A percentile compares a stretch with the other conserved stretches of the same genome.
phyloP scores from a whole-genome alignment of 1,140 invertebrate species.

The Ericerus pela region DNA sequence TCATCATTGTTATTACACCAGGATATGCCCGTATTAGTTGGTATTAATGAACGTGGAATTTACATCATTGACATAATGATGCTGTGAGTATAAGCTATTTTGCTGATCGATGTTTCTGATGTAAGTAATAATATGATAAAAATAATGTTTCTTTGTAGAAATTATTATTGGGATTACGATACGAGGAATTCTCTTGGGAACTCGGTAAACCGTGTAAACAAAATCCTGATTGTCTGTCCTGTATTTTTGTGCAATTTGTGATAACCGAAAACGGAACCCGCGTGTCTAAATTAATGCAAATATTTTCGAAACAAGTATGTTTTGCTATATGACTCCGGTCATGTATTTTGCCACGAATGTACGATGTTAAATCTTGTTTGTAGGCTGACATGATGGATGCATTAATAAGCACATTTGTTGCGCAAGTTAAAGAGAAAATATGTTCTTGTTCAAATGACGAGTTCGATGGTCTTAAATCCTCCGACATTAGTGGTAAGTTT shows the following conservation, averaged over 20 bases:
- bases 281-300: constrained; percentile 72
- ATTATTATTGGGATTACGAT: constrained; percentile 64
- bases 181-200: constrained; percentile 79
- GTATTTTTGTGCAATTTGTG: constrained; percentile 75
- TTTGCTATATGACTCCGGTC: too few species aligned
- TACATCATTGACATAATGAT: constrained; percentile 72
- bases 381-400: constrained; percentile 80
- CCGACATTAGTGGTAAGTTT: background rate
- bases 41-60: constrained; percentile 73
- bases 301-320: constrained; percentile 67
- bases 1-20: constrained; percentile 70
- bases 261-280: constrained; percentile 67
- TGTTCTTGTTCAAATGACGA: constrained; percentile 13
- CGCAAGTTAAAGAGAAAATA: constrained; percentile 40
- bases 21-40: constrained; percentile 68
- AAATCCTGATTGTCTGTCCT: constrained; percentile 73
- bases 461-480: background rate
- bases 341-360: too few species aligned
- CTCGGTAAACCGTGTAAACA: constrained; percentile 69
- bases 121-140: too few species aligned
- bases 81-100: constrained; percentile 52
- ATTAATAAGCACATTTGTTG: constrained; percentile 70
- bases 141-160: constrained; percentile 40
- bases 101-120: background rate
- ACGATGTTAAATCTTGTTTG: constrained; percentile 14